Evolutionary conservation across 1,140 invertebrate genomes (phyloP).

Genomic region (Sycobia sp.): DNA sequence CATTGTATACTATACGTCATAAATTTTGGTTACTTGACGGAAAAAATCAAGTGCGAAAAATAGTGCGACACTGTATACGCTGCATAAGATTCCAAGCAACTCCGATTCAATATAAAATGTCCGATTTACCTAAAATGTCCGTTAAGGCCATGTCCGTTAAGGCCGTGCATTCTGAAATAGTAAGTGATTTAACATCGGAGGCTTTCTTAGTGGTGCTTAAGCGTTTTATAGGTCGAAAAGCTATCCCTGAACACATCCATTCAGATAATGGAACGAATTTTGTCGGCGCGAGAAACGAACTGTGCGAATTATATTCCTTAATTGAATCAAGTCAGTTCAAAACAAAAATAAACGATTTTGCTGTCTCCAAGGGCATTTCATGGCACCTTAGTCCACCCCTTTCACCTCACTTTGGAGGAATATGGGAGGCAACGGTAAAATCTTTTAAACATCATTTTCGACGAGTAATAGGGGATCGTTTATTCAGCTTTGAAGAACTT

Average conservation of each 20-base stretch:
- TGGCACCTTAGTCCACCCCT: conserved; percentile 48
- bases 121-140: conserved; percentile 39
- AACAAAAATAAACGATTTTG: too few relatives aligned
- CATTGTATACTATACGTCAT: conserved; percentile 21
- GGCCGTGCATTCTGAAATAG: conserved; percentile 46
- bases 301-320: conserved; percentile 26
- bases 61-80: conserved; percentile 22
- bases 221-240: conserved; percentile 40
- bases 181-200: conserved; percentile 37
- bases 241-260: conserved; percentile 37
- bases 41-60: conserved; percentile 18
- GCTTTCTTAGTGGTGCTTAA: conserved; percentile 40
- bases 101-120: conserved; percentile 37
- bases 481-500: conserved; percentile 35
- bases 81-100: conserved; percentile 22
- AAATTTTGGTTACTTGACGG: conserved; percentile 38
- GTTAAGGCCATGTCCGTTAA: conserved; percentile 4
- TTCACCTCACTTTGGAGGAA: conserved; percentile 47
- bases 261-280: too few relatives aligned
- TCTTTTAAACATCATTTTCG: conserved; percentile 36
- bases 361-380: too few relatives aligned
- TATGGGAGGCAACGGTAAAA: too few relatives aligned
- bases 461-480: conserved; percentile 11
- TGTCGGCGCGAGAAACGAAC: conserved; percentile 38
- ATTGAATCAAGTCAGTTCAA: neutral